phyloP scores from a whole-genome alignment of 2,797 vertebrate genomes.

The Argyrosomus regius region DNA sequence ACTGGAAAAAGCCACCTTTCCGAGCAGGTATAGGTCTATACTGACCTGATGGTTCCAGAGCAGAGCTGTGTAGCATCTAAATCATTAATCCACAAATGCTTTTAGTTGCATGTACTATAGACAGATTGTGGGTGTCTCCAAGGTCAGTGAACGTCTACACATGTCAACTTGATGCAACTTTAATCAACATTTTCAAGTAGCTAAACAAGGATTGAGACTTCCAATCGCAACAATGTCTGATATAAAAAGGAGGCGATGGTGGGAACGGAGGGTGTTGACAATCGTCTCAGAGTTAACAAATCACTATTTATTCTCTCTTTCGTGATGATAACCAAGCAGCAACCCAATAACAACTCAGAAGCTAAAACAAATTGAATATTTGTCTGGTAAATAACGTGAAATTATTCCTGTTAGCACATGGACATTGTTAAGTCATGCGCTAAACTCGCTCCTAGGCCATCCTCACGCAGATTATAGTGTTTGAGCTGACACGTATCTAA shows the following conservation, averaged over 20 bases:
- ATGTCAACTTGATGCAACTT: slow-evolving; percentile 49
- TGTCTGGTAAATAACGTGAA: slow-evolving; percentile 40
- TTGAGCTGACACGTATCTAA: slow-evolving; percentile 57
- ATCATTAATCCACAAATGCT: slow-evolving; percentile 76
- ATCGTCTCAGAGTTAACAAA: slow-evolving; percentile 16
- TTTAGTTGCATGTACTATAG: slow-evolving; percentile 56
- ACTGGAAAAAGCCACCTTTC: slow-evolving; percentile 60
- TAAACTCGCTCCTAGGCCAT: slow-evolving; percentile 46
- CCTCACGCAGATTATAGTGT: slow-evolving; percentile 41
- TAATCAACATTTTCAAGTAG: slow-evolving; percentile 38
- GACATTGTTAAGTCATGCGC: slow-evolving; percentile 54
- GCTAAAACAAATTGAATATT: slow-evolving; percentile 44
- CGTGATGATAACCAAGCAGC: slow-evolving; percentile 33
- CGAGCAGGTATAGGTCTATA: slow-evolving; percentile 40
- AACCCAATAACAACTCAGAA: slow-evolving; percentile 22
- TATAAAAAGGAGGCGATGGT: slow-evolving; percentile 1
- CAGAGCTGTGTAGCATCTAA: slow-evolving; percentile 55
- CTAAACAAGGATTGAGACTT: slow-evolving; percentile 4
- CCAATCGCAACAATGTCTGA: slow-evolving; percentile 8
- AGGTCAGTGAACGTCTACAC: slow-evolving; percentile 35
- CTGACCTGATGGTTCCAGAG: slow-evolving; percentile 53
- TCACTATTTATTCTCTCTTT: slow-evolving; percentile 24
- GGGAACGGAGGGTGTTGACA: slow-evolving; percentile 16
- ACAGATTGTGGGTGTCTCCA: slow-evolving; percentile 19
- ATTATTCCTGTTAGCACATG: slow-evolving; percentile 54